These are phyloP conservation scores for Mythimna ferrago DNA, from an alignment of 2,888 invertebrate genomes.

Conservation along the genomic window DNA sequence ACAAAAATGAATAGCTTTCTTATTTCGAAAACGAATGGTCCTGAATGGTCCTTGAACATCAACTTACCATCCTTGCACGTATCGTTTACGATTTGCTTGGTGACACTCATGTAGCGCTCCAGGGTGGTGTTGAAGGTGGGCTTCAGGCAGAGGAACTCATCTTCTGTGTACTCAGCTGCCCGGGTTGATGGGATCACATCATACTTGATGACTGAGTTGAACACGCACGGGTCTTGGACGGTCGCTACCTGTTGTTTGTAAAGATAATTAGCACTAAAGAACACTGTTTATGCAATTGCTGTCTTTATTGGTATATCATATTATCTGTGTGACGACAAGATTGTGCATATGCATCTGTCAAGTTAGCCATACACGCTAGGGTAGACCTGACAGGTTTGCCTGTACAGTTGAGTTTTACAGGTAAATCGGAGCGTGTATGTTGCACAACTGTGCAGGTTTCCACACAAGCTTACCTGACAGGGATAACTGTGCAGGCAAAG, in stretches of 20 bases:
- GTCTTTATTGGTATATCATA: background rate
- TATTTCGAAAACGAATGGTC: background rate
- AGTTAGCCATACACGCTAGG: too few relatives aligned
- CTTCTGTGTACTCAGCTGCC: conserved; percentile 78
- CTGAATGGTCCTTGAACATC: background rate
- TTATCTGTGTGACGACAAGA: background rate
- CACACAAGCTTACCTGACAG: too few relatives aligned
- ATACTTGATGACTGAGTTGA: conserved; percentile 85
- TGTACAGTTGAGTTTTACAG: too few relatives aligned
- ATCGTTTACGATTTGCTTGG: conserved; percentile 76
- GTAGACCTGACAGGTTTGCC: too few relatives aligned
- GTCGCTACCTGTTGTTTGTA: conserved; percentile 70
- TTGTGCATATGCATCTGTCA: background rate
- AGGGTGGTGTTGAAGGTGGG: conserved; percentile 79
- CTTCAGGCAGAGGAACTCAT: conserved; percentile 83
- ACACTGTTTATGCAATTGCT: background rate
- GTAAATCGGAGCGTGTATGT: too few relatives aligned
- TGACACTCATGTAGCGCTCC: conserved; percentile 84
- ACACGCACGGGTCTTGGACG: conserved; percentile 80
- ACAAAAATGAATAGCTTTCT: background rate
- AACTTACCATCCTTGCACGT: conserved; percentile 81
- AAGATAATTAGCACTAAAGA: background rate
- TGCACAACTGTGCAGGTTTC: too few relatives aligned
- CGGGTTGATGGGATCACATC: conserved; percentile 79
- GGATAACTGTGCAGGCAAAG: too few relatives aligned